These are phyloP conservation scores for Dione vanillae DNA, from an alignment of 2,888 invertebrate species.

Conservation along the genomic window DNA sequence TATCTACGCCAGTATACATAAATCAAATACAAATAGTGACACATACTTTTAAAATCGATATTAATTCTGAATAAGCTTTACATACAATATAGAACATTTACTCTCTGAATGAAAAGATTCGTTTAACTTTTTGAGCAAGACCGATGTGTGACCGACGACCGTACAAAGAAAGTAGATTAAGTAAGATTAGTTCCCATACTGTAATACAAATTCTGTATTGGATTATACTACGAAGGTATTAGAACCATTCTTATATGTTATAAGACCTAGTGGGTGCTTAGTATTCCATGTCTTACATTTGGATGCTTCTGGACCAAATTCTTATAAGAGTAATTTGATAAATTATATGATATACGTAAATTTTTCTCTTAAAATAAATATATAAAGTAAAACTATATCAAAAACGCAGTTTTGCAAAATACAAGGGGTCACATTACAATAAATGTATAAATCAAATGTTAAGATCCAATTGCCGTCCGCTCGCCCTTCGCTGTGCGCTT, in stretches of 20 bases:
- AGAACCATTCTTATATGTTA: constrained; percentile 4
- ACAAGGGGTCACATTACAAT: neutral
- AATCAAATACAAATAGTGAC: neutral
- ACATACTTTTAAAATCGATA: neutral
- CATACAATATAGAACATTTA: neutral
- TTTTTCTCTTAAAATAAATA: neutral
- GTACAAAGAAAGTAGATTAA: constrained; percentile 1
- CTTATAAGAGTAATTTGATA: too few relatives aligned
- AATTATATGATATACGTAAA: too few relatives aligned
- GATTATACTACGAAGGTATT: neutral
- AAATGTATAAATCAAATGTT: neutral
- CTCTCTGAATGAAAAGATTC: neutral
- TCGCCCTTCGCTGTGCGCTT: constrained; percentile 13
- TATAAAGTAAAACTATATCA: neutral
- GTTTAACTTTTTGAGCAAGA: constrained; percentile 17
- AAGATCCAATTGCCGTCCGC: constrained; percentile 24
- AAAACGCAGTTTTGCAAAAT: neutral
- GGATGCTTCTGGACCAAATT: too few relatives aligned
- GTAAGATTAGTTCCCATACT: constrained; percentile 2
- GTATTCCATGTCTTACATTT: too few relatives aligned
- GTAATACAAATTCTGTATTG: neutral
- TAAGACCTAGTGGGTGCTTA: too few relatives aligned
- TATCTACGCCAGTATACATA: too few relatives aligned
- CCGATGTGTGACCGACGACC: constrained; percentile 9
- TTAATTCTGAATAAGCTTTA: neutral